Base-by-base conservation (phyloP, 2,888 invertebrate species). In the Trichogramma evanescens region DNA sequence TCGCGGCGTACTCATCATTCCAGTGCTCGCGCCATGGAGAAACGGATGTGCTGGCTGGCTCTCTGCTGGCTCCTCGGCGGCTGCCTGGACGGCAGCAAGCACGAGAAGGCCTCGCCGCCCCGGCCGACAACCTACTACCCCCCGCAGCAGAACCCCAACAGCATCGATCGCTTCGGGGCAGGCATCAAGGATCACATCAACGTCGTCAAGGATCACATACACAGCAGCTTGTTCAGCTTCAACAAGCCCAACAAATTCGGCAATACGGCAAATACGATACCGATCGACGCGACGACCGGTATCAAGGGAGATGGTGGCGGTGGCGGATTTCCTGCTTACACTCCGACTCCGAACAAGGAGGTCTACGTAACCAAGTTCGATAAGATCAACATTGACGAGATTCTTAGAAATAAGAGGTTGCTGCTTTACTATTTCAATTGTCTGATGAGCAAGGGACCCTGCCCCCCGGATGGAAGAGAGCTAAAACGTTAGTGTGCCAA, bases 401-500 rank as follows among this genome's bases (percentile, higher is more conserved):
- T 89, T 67, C 80, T 89, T 69, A 82, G 82, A 54, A 89, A 85
- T 73, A 85, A 86, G 68, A 81, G 88, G 69, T 78, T 89, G 66
- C 83, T 89, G 54, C 84, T 82, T 65, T 85, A 87, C 71, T 89
- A 89, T 78, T 84, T 87, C 68, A 84, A 85, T 61, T 89, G 89
- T 74, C 77, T 89, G 55, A 79, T 88, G 62, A 84, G 82, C 66
- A 80, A 82, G 65, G 86, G 85, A 67, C 84, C 87, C 54, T 89
- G 89, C 74, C 83, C 88, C 46, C 87, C 88, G 3, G 88, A 89
- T 79, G 89, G 88, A 66, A 82, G 83, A 68, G 86, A 85, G 63
- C 78, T 89, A 59, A 88, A 85, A 82, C 81, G 89, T 89, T 77
- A 87, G 88, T 87, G 13, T 3, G 26, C 26, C 26, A 26, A 26